phyloP scores from a whole-genome alignment of 2,888 invertebrate species.

The Cylindroiulus punctatus region DNA sequence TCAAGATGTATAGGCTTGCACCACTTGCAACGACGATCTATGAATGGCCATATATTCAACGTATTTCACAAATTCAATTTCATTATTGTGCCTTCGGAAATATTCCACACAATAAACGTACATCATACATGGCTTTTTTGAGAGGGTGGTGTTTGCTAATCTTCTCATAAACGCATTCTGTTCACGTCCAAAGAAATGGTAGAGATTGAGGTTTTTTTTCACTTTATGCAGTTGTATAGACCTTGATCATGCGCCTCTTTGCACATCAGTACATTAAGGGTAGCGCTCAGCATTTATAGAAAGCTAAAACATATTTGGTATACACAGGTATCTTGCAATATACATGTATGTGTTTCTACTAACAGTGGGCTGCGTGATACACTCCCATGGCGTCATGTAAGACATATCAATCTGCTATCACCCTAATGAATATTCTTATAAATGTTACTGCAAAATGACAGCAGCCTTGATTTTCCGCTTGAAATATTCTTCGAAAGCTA shows the following conservation, averaged over 20 bases:
- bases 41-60: background rate
- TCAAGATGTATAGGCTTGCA: background rate
- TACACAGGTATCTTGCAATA: no score
- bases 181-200: background rate
- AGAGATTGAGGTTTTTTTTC: constrained; percentile 17
- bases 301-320: background rate
- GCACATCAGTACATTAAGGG: constrained; percentile 23
- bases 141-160: constrained; percentile 35
- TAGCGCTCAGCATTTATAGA: background rate
- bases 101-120: constrained; percentile 19
- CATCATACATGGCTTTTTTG: background rate
- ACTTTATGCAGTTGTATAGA: constrained; percentile 1
- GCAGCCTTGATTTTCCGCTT: background rate
- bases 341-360: background rate
- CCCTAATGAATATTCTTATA: background rate
- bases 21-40: background rate
- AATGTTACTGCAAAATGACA: background rate
- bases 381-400: background rate
- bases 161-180: constrained; percentile 24
- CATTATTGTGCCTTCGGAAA: constrained; percentile 40
- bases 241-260: constrained; percentile 13
- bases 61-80: constrained; percentile 30
- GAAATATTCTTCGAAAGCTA: background rate
- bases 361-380: background rate
- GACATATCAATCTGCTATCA: background rate